Evolutionary conservation across 2,113 vertebrate genomes (phyloP).

Genomic region (Poecile atricapillus): DNA sequence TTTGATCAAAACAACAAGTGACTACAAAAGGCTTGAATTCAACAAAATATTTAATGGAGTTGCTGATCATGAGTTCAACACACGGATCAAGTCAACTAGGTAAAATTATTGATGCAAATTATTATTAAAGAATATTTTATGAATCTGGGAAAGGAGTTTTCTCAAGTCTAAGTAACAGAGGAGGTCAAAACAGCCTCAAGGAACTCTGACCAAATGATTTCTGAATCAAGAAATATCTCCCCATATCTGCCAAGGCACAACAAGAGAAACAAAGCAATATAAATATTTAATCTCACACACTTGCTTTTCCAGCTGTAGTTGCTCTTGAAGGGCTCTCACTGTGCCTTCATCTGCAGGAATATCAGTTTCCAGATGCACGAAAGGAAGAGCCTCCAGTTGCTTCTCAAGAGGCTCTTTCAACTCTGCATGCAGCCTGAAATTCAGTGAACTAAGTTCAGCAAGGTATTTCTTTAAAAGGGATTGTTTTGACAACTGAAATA

Average conservation of each 20-base stretch:
- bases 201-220: background rate
- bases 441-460: background rate
- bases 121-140: background rate
- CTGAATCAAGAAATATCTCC: background rate
- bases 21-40: background rate
- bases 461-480: background rate
- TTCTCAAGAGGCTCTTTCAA: conserved; percentile 82
- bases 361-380: conserved; percentile 50
- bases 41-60: background rate
- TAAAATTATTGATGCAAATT: background rate
- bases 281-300: conserved; percentile 67
- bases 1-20: background rate
- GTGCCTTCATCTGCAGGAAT: conserved; percentile 69
- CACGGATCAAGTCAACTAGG: background rate
- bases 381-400: conserved; percentile 80
- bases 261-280: background rate
- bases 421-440: conserved; percentile 82
- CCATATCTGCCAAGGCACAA: background rate
- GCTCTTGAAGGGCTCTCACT: conserved; percentile 84
- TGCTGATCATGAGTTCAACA: background rate
- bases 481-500: background rate
- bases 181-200: background rate
- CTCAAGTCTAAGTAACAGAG: background rate
- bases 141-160: background rate
- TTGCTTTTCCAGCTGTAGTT: conserved; percentile 80